Conservation (phyloP, 2,888 invertebrate species). For the Trisateles emortualis region DNA sequence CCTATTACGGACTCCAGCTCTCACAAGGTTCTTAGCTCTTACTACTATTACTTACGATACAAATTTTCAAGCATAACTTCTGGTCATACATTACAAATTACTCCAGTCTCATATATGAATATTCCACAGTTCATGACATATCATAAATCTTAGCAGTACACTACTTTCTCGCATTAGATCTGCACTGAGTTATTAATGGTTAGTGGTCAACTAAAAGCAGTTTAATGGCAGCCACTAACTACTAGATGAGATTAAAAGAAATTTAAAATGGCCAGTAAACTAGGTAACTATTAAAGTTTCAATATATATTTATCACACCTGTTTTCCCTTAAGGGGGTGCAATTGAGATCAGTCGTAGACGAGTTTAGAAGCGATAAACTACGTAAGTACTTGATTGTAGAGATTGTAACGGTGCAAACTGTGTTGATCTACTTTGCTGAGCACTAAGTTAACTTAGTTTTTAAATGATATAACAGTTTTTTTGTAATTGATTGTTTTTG, state of each 20-base stretch:
- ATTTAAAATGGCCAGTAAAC: slow-evolving; percentile 12
- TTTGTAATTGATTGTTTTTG: not conserved
- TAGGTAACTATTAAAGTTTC: slow-evolving; percentile 10
- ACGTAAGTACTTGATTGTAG: slow-evolving; percentile 1
- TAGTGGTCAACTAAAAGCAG: slow-evolving; percentile 44
- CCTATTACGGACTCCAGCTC: too few relatives aligned
- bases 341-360: slow-evolving; percentile 15
- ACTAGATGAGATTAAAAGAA: slow-evolving; percentile 39
- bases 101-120: slow-evolving; percentile 5
- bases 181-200: slow-evolving; percentile 42
- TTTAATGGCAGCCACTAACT: slow-evolving; percentile 45
- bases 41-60: not conserved
- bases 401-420: slow-evolving; percentile 13
- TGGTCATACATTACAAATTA: not conserved
- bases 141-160: slow-evolving; percentile 39
- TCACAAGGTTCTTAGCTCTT: too few relatives aligned
- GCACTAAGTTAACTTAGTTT: not conserved
- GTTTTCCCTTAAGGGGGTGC: slow-evolving; percentile 6
- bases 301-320: slow-evolving; percentile 16
- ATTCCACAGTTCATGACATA: slow-evolving; percentile 17
- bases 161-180: slow-evolving; percentile 42
- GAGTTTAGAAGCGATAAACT: slow-evolving; percentile 11
- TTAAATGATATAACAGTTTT: not conserved
- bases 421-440: slow-evolving; percentile 2
- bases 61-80: not conserved